Evolutionary conservation across 30 jellyfish, hydroid and myxozoan species (phyloP), one percentile per base, ranked within the genome.

Genomic region (Rhopilema esculentum): DNA sequence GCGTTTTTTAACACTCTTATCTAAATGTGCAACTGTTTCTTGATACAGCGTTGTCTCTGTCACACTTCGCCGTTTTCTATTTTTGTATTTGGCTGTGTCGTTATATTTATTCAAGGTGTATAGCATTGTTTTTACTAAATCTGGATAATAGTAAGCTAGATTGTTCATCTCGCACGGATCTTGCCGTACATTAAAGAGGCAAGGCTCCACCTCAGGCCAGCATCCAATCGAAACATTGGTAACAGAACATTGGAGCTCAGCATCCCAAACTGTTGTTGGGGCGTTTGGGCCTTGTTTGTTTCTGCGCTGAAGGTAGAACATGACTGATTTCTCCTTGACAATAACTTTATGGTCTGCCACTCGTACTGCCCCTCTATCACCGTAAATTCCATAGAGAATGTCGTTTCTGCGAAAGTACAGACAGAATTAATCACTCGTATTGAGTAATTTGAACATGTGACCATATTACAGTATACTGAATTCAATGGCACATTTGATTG

Each of bases 131-230:
- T 95, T 93, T n/a, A 95, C 97, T 19, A 97, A 63, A 31, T 95
- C 97, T 53, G 99, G 99, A 92, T 93, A 87, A 21, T 74, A 92
- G 70, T 92, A 89, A 0, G 99, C 99, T 8, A 96, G 69, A 72
- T 96, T 96, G 89, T 96, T 93, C 73, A 76, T 77, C 81, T 96
- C 99, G 73, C 99, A 96, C 6, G 99, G 99, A 66, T 96, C 99
- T 62, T 83, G 89, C 28, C 97, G 83, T 22, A 96, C 98, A 65
- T 96, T 96, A 65, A 92, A 96, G 73, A 96, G 89, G 70, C 99
- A 96, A 28, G 99, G 99, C 68, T 69, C 89, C 66, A 70, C 49
- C 24, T 92, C 97, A 17, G 99, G 99, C 98, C 98, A 89, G 75
- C 99, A 96, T 16, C 99, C 99, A 33, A 88, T 88, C 18, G 99